Percentiles rank a stretch among this genome's conserved stretches.
Conservation (phyloP, 53 echinoderm and acorn worm species). For the Mesocentrotus franciscanus region DNA sequence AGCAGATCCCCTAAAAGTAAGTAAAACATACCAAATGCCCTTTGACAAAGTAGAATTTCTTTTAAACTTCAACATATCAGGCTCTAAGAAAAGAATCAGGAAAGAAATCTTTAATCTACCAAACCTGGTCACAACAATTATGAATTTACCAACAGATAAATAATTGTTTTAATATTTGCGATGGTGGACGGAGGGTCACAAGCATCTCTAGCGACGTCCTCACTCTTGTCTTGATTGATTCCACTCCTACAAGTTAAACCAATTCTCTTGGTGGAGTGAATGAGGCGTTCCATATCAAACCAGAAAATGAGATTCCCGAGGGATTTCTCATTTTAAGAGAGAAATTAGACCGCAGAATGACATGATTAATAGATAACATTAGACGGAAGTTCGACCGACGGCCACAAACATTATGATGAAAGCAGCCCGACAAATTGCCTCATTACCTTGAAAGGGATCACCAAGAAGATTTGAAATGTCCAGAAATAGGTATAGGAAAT, state of each 20-base stretch:
- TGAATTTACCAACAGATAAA: not conserved
- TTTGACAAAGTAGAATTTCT: too few species aligned
- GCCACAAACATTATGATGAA: conserved; percentile 15
- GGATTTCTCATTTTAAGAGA: conserved; percentile 2
- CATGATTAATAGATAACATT: conserved; percentile 36
- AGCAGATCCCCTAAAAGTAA: too few species aligned
- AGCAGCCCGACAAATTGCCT: conserved; percentile 54
- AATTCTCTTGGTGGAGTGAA: not conserved
- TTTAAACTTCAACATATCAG: too few species aligned
- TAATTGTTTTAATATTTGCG: not conserved
- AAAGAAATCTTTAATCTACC: not conserved
- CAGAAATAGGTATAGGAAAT: not conserved
- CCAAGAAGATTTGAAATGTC: not conserved
- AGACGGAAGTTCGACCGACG: conserved; percentile 4
- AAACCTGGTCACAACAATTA: not conserved
- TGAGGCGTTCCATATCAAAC: not conserved
- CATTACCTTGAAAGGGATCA: conserved; percentile 27
- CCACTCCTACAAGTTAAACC: not conserved
- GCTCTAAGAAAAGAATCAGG: not conserved
- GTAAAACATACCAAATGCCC: too few species aligned
- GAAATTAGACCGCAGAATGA: not conserved
- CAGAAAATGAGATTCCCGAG: not conserved
- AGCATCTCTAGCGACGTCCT: not conserved
- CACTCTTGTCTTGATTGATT: not conserved
- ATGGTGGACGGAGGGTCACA: not conserved